Evolutionary conservation across 2,888 invertebrate species (phyloP).

Genomic region (Drosophila kanekoi): DNA sequence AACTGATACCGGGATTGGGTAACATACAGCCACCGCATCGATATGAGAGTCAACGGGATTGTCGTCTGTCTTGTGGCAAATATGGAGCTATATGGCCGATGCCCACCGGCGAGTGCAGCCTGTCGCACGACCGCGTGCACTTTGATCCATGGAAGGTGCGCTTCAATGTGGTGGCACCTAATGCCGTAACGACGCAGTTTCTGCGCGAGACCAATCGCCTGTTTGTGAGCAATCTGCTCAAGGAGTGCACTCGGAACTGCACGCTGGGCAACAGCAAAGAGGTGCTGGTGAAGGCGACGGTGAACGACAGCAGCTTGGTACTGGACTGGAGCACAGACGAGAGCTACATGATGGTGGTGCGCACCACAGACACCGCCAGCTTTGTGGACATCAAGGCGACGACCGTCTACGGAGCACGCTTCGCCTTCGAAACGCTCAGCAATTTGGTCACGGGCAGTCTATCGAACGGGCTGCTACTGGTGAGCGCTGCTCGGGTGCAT

Average conservation of each 20-base stretch:
- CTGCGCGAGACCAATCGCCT: slow-evolving; percentile 87
- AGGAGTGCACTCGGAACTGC: slow-evolving; percentile 87
- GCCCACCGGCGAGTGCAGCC: slow-evolving; percentile 86
- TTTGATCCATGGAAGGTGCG: slow-evolving; percentile 87
- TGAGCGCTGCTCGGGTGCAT: slow-evolving; percentile 88
- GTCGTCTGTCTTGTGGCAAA: slow-evolving; percentile 89
- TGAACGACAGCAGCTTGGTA: slow-evolving; percentile 85
- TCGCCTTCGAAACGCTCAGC: slow-evolving; percentile 91
- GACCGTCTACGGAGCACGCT: slow-evolving; percentile 91
- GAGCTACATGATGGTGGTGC: slow-evolving; percentile 88
- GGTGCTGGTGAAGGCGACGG: slow-evolving; percentile 87
- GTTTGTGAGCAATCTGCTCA: slow-evolving; percentile 86
- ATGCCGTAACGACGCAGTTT: slow-evolving; percentile 85
- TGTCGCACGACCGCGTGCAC: slow-evolving; percentile 85
- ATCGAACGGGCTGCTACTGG: slow-evolving; percentile 87
- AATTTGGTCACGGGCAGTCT: slow-evolving; percentile 87
- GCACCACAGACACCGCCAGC: slow-evolving; percentile 86
- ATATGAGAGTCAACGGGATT: slow-evolving; percentile 87
- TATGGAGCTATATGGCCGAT: slow-evolving; percentile 90
- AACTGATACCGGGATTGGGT: background rate
- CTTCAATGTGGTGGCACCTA: slow-evolving; percentile 86
- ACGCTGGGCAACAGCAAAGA: slow-evolving; percentile 86
- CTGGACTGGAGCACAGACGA: slow-evolving; percentile 90
- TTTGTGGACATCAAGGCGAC: slow-evolving; percentile 87
- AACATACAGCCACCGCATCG: slow-evolving; percentile 35